phyloP scores from a whole-genome alignment of 2,888 invertebrate genomes.

The Dioctria rufipes region DNA sequence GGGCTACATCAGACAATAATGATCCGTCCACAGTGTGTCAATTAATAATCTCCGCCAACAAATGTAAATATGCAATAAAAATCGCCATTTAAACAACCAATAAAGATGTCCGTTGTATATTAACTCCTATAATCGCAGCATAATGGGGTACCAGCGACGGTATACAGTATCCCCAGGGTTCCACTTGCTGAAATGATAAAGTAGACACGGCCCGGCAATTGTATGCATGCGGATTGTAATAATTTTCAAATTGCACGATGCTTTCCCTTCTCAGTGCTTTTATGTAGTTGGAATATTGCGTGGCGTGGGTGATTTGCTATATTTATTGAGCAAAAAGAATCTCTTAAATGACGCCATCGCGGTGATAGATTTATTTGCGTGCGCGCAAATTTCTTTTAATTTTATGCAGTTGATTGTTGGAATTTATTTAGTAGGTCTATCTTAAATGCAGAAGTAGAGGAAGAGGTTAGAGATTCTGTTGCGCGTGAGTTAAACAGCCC shows the following conservation, averaged over 20 bases:
- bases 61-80: slow-evolving; percentile 19
- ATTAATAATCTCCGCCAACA: slow-evolving; percentile 22
- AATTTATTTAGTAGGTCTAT: too few species aligned
- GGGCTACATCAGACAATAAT: too few species aligned
- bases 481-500: too few species aligned
- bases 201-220: neutral
- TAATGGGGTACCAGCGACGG: neutral
- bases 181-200: slow-evolving; percentile 26
- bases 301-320: neutral
- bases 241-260: too few species aligned
- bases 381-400: slow-evolving; percentile 28
- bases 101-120: slow-evolving; percentile 14
- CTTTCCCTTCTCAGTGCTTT: too few species aligned
- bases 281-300: neutral
- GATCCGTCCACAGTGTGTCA: neutral
- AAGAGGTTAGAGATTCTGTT: too few species aligned
- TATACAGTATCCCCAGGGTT: slow-evolving; percentile 8
- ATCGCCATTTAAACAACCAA: slow-evolving; percentile 25
- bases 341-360: too few species aligned
- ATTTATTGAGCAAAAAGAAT: too few species aligned
- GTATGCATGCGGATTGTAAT: too few species aligned
- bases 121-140: slow-evolving; percentile 22
- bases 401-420: slow-evolving; percentile 1
- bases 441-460: too few species aligned
- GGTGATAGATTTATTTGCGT: slow-evolving; percentile 36